Evolutionary conservation across 2,113 vertebrate species (phyloP).

Genomic region (Ginglymostoma cirratum): DNA sequence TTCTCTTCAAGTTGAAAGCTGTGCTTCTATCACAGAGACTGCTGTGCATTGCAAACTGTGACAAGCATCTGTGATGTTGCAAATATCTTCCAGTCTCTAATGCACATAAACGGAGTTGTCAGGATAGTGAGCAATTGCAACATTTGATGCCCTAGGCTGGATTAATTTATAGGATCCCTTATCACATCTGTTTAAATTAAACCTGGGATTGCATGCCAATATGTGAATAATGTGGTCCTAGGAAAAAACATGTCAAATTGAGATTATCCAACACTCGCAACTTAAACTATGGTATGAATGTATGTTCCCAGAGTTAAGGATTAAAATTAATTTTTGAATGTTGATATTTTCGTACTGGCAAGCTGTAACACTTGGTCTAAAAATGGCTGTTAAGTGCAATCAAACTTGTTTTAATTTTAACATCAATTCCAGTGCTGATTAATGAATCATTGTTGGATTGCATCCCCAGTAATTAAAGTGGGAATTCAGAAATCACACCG

Average conservation of each 20-base stretch:
- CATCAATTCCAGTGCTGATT: neutral
- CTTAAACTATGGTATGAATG: neutral
- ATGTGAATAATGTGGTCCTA: neutral
- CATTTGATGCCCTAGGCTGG: neutral
- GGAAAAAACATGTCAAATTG: neutral
- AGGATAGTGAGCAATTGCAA: neutral
- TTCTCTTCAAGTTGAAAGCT: neutral
- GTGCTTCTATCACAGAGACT: neutral
- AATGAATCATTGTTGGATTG: constrained; percentile 27
- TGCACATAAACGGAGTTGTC: neutral
- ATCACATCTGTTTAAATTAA: constrained; percentile 24
- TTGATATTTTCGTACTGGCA: neutral
- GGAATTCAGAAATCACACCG: constrained; percentile 17
- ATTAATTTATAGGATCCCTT: neutral
- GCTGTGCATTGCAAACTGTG: neutral
- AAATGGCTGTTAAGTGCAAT: neutral
- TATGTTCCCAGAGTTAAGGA: neutral
- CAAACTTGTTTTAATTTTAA: neutral
- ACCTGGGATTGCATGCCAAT: neutral
- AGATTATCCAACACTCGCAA: neutral
- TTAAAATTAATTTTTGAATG: neutral
- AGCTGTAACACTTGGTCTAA: neutral
- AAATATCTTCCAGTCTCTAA: neutral
- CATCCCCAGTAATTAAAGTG: constrained; percentile 20
- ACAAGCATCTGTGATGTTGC: constrained; percentile 19